Base-by-base conservation (phyloP, 2,797 vertebrate species). In the Brotula barbata region DNA sequence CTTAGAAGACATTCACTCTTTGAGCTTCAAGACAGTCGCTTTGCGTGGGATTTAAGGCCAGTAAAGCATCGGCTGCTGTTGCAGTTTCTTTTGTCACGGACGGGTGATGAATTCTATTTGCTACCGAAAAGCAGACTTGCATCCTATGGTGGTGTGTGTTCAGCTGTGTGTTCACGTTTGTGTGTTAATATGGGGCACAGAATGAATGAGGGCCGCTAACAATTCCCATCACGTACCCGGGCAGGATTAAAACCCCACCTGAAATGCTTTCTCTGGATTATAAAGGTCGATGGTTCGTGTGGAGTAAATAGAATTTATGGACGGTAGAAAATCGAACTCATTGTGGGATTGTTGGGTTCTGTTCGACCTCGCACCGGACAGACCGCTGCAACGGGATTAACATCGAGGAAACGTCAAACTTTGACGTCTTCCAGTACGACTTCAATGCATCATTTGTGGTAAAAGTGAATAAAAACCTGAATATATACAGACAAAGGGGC, bases 1-100 rank as follows among this genome's bases (percentile, higher is more conserved):
- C 60, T 49, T 23, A 42, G 42, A 48, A 54, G 47, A 34, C 55
- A 61, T 64, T 55, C 47, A 41, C 46, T 74, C 43, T 64, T 49
- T 59, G 39, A 44, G 34, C 51, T 55, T 73, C 47, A 12, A 75
- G 7, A 10, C 15, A 1, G 13, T 61, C 58, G 58, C 48, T 46
- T 60, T 17, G 64, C 33, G 52, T 25, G 14, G 56, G 48, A 61
- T 56, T 60, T 58, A 23, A 15, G 22, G 20, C 4, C 39, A 57
- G 13, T 16, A 28, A 40, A 68, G 42, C 58, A 19, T 11, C n/a
- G 41, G 68, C 59, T 40, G 64, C 41, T 25, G 16, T 58, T 53
- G 60, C 43, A 19, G 22, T 54, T 67, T 64, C 41, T 37, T 64
- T 56, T 58, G 42, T 63, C 20, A 0, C 51, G 46, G 9, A 41